These are phyloP conservation scores for Polyergus mexicanus DNA, from an alignment of 1,140 invertebrate genomes.

Conservation along the genomic window DNA sequence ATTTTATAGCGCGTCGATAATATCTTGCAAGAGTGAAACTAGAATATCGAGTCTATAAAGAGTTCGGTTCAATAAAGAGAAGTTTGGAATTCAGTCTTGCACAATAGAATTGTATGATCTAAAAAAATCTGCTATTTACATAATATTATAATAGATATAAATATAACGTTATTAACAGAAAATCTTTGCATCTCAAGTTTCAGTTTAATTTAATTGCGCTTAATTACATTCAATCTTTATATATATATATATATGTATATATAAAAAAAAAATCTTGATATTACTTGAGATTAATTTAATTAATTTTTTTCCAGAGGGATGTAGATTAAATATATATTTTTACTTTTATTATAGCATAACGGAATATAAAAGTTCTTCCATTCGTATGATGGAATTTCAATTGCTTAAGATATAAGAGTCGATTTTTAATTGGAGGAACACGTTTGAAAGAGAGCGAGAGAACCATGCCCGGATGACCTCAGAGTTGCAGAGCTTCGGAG, in stretches of 20 bases:
- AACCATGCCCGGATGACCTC: slow-evolving; percentile 63
- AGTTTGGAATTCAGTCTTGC: background rate
- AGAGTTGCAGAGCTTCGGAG: slow-evolving; percentile 59
- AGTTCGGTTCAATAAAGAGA: slow-evolving; percentile 1
- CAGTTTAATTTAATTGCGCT: background rate
- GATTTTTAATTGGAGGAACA: slow-evolving; percentile 34
- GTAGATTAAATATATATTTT: background rate
- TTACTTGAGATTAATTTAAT: background rate
- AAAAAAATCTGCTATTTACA: background rate
- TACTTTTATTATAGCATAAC: background rate
- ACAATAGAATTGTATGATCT: background rate
- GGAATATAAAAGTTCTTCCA: background rate
- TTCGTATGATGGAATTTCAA: background rate
- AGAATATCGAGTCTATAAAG: slow-evolving; percentile 16
- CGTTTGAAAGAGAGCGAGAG: slow-evolving; percentile 23
- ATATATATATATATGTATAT: no score
- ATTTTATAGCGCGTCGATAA: slow-evolving; percentile 38
- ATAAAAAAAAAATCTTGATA: background rate
- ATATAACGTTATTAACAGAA: background rate
- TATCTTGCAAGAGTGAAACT: slow-evolving; percentile 49
- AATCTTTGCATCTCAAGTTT: background rate
- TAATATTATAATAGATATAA: no score
- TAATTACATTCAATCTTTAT: background rate
- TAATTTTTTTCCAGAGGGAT: background rate
- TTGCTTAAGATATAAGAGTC: background rate